Conservation (phyloP, 2,113 vertebrate genomes). For the Rhombomys opimus region DNA sequence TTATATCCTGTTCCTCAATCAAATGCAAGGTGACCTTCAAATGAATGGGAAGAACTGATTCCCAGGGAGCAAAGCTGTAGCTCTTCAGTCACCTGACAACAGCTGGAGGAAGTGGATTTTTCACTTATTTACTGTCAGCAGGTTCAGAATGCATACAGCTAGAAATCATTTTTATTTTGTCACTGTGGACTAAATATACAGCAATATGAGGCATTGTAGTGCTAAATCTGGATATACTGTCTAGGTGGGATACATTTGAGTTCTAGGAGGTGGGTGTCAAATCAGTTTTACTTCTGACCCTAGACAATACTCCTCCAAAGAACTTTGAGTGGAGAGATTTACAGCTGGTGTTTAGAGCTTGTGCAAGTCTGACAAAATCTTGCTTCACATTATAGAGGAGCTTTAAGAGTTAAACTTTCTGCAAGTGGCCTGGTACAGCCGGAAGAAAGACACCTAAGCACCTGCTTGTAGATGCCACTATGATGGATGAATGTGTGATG, state of each 20-base stretch:
- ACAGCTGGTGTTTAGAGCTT: background rate
- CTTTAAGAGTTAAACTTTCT: conserved; percentile 57
- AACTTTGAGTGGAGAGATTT: conserved; percentile 41
- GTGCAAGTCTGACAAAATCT: background rate
- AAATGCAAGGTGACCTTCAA: background rate
- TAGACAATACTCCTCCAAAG: conserved; percentile 28
- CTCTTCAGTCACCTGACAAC: background rate
- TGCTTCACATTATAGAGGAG: background rate
- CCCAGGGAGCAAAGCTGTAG: background rate
- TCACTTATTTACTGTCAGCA: background rate
- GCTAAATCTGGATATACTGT: conserved; percentile 19
- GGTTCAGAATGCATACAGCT: background rate
- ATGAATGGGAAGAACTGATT: conserved; percentile 10
- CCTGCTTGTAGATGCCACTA: background rate
- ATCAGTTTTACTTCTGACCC: conserved; percentile 62
- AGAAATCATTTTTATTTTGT: conserved; percentile 54
- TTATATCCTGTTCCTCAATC: background rate
- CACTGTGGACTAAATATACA: background rate
- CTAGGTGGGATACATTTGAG: conserved; percentile 56
- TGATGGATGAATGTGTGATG: background rate
- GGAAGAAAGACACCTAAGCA: background rate
- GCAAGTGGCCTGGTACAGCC: background rate
- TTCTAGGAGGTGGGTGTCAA: conserved; percentile 37
- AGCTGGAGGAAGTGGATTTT: background rate
- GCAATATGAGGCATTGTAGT: conserved; percentile 19